Conservation (phyloP, 53 echinoderm and acorn worm species). For the Zoroaster sp. region DNA sequence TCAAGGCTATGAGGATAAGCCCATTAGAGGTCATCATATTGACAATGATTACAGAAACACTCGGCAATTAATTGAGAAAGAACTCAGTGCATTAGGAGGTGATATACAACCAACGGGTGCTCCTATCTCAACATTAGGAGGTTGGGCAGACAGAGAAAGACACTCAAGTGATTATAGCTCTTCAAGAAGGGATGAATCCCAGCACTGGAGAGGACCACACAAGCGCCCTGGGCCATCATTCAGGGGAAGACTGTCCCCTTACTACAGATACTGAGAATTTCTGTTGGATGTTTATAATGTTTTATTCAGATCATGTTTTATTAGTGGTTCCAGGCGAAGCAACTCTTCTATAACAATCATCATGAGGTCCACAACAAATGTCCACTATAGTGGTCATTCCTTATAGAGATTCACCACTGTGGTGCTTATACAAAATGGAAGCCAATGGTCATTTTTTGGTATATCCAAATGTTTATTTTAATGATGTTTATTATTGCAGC, state of each 20-base stretch:
- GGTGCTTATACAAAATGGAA: too few species aligned
- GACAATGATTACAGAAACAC: slow-evolving; percentile 7
- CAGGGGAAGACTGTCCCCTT: not conserved
- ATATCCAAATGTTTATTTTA: too few species aligned
- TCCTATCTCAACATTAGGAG: slow-evolving; percentile 33
- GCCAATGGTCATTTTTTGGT: too few species aligned
- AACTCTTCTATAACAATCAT: not conserved
- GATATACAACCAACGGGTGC: not conserved
- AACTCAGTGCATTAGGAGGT: slow-evolving; percentile 41
- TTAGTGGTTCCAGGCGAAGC: not conserved
- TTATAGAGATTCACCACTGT: too few species aligned
- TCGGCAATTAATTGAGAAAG: slow-evolving; percentile 45
- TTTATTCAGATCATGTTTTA: not conserved
- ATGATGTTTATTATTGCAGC: too few species aligned
- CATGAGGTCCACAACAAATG: not conserved
- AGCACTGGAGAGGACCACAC: slow-evolving; percentile 18
- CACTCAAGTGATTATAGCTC: slow-evolving; percentile 3
- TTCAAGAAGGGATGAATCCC: slow-evolving; percentile 6
- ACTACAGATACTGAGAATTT: slow-evolving; percentile 39
- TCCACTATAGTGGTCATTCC: too few species aligned
- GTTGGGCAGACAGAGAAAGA: slow-evolving; percentile 5
- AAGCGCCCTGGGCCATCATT: slow-evolving; percentile 7
- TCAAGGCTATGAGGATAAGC: not conserved
- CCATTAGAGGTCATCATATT: not conserved
- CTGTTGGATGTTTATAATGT: not conserved